Conservation (phyloP, 1,140 invertebrate genomes). For the Watersipora subatra region DNA sequence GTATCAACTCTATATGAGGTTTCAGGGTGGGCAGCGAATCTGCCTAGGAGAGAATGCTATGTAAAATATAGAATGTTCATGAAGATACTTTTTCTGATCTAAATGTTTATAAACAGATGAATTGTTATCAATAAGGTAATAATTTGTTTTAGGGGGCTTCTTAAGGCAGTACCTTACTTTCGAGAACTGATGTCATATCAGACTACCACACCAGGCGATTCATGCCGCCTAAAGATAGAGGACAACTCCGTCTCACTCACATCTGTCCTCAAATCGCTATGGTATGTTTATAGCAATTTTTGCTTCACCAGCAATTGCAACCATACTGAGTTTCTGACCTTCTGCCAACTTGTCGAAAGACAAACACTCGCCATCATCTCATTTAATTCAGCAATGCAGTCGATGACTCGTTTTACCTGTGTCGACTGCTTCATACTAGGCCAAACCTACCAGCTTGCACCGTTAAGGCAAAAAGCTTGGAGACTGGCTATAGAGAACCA, state of each 20-base stretch:
- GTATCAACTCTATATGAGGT: no score
- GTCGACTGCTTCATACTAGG: background rate
- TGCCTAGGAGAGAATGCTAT: no score
- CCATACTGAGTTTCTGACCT: background rate
- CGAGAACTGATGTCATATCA: no score
- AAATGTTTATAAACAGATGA: no score
- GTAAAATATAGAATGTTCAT: no score
- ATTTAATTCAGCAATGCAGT: background rate
- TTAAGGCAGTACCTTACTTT: no score
- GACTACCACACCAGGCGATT: no score
- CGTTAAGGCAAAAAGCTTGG: background rate
- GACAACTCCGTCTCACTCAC: background rate
- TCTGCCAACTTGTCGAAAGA: background rate
- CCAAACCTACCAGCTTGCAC: background rate
- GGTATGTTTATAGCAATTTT: background rate
- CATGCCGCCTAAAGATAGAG: no score
- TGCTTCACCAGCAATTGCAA: background rate
- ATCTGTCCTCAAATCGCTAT: background rate
- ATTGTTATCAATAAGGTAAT: no score
- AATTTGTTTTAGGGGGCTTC: no score
- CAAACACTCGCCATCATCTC: background rate
- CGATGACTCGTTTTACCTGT: background rate
- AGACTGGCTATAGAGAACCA: background rate
- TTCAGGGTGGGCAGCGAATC: no score
- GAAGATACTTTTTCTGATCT: no score